Base-by-base conservation (phyloP, 2,113 vertebrate species). In the Oreotrochilus melanogaster region DNA sequence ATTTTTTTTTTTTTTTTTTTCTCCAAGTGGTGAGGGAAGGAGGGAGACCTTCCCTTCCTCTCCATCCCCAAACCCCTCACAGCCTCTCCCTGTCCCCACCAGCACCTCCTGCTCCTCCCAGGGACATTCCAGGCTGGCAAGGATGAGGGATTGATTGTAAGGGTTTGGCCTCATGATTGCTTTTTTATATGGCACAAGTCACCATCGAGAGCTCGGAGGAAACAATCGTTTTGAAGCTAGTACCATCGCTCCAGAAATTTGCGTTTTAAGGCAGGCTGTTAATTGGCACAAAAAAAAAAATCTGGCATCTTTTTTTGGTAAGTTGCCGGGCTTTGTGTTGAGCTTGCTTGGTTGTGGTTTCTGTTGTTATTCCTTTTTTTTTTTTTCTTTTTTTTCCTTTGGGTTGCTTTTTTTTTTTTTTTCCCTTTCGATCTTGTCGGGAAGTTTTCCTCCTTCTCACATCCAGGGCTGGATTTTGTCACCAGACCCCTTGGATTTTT, bases 221-320 rank as follows among this genome's bases (percentile, higher is more conserved):
- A 95, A 92, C 8, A 35, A 89, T 83, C 73, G 13, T 73, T 95
- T 92, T 51, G 75, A 94, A 96, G 90, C 86, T 89, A 92, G 94
- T 94, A 97, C 98, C 97, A 96, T 98, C 95, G 98, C 98, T 97
- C 98, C 97, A 97, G 98, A 97, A 98, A 93, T 96, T 97, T 92
- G 87, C 93, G 57, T 99, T 88, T 97, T 99, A 99, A 99, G 99
- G 99, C 99, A 99, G 95, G 99, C 98, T 98, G 98, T 98, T 98
- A 95, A 98, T 99, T 99, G 99, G 98, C 99, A 99, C 97, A 98
- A 98, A 97, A 97, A 66, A 91, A 79, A 93, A 93, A 89, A 71
- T 66, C 78, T 89, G 92, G 73, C 12, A 24, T 97, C 91, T 93
- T 93, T 93, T 92, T 94, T 94, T 78, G 81, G 91, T 86, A 78